A percentile compares a stretch with the other conserved stretches of the same genome.
These are phyloP conservation scores for Spongilla lacustris DNA, from an alignment of 37 sponge, comb jelly and placozoan genomes.

Conservation along the genomic window DNA sequence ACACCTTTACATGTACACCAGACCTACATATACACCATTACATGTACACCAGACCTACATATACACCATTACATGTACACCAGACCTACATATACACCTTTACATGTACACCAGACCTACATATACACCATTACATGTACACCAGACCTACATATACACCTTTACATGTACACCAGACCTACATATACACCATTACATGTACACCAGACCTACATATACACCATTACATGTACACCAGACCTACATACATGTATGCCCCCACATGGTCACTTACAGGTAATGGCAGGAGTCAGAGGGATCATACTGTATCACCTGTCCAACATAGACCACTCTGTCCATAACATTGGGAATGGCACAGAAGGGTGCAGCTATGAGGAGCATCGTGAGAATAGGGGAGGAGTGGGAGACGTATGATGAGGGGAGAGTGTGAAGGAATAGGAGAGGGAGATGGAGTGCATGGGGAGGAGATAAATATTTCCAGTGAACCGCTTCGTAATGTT, in stretches of 20 bases:
- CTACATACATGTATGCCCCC: neutral
- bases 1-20: too few relatives aligned
- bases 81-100: too few relatives aligned
- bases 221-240: conserved; percentile 11
- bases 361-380: neutral
- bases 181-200: neutral
- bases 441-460: too few relatives aligned
- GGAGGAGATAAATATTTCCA: too few relatives aligned
- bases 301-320: neutral
- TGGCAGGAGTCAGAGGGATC: neutral
- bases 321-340: neutral
- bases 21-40: too few relatives aligned
- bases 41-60: too few relatives aligned
- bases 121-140: neutral
- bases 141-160: neutral
- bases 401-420: too few relatives aligned
- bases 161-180: neutral
- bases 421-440: too few relatives aligned
- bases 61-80: neutral
- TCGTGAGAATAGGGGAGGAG: too few relatives aligned
- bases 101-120: neutral
- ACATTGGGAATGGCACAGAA: neutral
- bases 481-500: too few relatives aligned
- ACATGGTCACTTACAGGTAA: neutral
- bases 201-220: conserved; percentile 2